Evolutionary conservation across 1,140 invertebrate species (phyloP), one percentile per base, ranked within the genome.

Genomic region (Drosophila cardini): DNA sequence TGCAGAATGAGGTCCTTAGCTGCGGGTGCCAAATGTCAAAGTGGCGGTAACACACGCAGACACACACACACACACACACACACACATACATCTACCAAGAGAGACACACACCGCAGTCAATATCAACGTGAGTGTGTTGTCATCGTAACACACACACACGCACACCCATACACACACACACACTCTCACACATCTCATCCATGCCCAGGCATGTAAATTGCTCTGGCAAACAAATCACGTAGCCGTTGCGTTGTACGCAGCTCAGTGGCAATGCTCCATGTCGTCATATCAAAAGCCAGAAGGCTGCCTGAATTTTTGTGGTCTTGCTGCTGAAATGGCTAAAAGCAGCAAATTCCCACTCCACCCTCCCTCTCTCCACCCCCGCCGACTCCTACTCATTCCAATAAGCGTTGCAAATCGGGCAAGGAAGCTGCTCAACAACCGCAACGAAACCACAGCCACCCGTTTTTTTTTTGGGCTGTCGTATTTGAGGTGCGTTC

Each of bases 211-310:
- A 84, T 83, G 80, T 84, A 83, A 83, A 83, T 83, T 83, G 80
- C 80, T 84, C 71, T 61, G 76, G 80, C 80, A 83, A 83, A 83
- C 80, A 83, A 83, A 83, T 83, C 80, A 83, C 80, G 80, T 83
- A 83, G 18, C 76, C 61, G 60, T 40, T 63, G 60, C 61, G 60
- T 40, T 63, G 60, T 73, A 67, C 75, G 43, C 36, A 73, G 56
- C 71, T 52, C 61, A 71, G 55, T 78, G 79, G 79, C 79, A 68
- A 72, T 77, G 58, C 79, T 71, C 48, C 40, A 50, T 43, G 62
- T 78, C 69, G 74, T 77, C 73, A 82, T 78, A 81, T 82, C 74
- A 74, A 82, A 81, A 82, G 79, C 60, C 79, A 78, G 75, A 82
- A 82, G 79, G 79, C 74, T 78, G 79, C 60, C 64, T 78, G 79